Evolutionary conservation across 2,113 vertebrate genomes (phyloP).

Genomic region (Gambusia affinis): DNA sequence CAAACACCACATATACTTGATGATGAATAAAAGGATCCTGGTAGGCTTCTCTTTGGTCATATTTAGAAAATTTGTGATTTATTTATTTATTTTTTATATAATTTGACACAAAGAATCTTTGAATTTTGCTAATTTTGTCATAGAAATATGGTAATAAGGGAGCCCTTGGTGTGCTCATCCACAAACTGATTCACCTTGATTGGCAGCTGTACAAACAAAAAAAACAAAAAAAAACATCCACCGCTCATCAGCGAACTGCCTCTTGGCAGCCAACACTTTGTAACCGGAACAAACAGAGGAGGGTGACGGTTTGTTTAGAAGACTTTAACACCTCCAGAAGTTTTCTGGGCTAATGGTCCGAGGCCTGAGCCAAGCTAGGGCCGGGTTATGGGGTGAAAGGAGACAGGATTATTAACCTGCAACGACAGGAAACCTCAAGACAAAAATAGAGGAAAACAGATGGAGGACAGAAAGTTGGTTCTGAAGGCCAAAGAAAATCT

Average conservation of each 20-base stretch:
- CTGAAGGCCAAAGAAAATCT: neutral
- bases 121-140: neutral
- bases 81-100: neutral
- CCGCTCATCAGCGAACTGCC: neutral
- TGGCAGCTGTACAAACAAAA: too few species aligned
- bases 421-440: constrained; percentile 34
- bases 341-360: constrained; percentile 4
- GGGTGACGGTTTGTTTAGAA: neutral
- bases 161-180: neutral
- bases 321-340: neutral
- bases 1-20: neutral
- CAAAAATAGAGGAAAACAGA: neutral
- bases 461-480: neutral
- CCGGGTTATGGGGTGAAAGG: neutral
- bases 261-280: neutral
- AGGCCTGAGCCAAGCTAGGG: neutral
- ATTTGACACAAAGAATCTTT: constrained; percentile 2
- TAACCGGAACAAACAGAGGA: neutral
- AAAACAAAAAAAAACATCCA: neutral
- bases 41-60: constrained; percentile 20
- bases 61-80: neutral
- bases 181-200: neutral
- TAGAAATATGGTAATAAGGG: neutral
- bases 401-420: constrained; percentile 6
- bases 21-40: neutral